These are phyloP conservation scores for Harpalus rufipes DNA, from an alignment of 2,888 invertebrate genomes.

Conservation along the genomic window DNA sequence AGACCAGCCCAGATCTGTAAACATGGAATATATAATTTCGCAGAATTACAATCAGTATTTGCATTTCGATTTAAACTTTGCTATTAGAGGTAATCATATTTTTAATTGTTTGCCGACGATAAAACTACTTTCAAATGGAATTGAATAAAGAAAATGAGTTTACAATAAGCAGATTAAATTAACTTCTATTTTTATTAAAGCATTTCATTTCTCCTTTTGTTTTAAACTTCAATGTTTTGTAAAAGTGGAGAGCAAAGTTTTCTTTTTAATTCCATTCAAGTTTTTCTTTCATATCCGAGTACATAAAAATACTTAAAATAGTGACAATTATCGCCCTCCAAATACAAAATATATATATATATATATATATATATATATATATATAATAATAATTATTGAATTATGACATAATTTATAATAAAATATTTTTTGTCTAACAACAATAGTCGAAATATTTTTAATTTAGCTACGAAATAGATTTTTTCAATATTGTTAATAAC, in stretches of 20 bases:
- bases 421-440: too few relatives aligned
- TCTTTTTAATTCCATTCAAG: not conserved
- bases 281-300: not conserved
- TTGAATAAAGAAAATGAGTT: not conserved
- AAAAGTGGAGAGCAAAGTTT: not conserved
- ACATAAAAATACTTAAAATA: too few relatives aligned
- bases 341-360: too few relatives aligned
- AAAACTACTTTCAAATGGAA: not conserved
- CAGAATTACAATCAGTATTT: conserved; percentile 61
- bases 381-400: too few relatives aligned
- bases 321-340: too few relatives aligned
- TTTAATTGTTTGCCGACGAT: conserved; percentile 48
- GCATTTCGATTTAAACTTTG: conserved; percentile 50
- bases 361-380: too few relatives aligned
- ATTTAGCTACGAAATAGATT: too few relatives aligned
- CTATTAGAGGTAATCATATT: conserved; percentile 50
- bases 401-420: too few relatives aligned
- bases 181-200: not conserved
- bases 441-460: too few relatives aligned
- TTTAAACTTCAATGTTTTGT: not conserved
- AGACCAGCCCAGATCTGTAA: conserved; percentile 60
- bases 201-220: not conserved
- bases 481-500: too few relatives aligned
- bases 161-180: not conserved
- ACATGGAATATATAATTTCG: conserved; percentile 62